A percentile compares a stretch with the other conserved stretches of the same genome.
These are phyloP conservation scores for Aptenodytes forsteri DNA, from an alignment of 2,113 vertebrate genomes.

Conservation along the genomic window DNA sequence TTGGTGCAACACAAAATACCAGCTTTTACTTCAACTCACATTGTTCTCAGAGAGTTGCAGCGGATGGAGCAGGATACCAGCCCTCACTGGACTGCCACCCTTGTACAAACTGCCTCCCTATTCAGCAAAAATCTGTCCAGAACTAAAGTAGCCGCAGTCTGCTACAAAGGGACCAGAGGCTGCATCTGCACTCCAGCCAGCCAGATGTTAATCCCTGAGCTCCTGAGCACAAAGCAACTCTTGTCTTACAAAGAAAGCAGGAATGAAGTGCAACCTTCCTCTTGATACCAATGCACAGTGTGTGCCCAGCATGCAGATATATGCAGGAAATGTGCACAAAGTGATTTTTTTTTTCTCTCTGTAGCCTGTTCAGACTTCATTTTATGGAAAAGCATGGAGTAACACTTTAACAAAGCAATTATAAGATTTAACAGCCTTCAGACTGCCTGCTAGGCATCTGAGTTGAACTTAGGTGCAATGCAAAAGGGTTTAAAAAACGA, in stretches of 20 bases:
- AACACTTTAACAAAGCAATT: neutral
- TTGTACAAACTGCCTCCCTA: neutral
- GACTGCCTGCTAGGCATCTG: neutral
- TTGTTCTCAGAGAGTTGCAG: neutral
- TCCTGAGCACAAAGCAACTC: neutral
- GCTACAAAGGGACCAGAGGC: neutral
- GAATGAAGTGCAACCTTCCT: neutral
- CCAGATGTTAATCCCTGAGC: neutral
- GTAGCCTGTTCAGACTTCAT: neutral
- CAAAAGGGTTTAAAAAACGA: neutral
- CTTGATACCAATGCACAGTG: neutral
- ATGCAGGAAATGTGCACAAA: neutral
- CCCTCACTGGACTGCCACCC: neutral
- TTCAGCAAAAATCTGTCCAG: neutral
- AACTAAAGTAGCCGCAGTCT: neutral
- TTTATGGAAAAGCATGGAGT: neutral
- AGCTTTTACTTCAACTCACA: neutral
- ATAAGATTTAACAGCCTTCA: neutral
- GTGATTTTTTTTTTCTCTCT: neutral
- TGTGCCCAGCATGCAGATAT: neutral
- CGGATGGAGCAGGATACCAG: neutral
- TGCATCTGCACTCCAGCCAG: neutral
- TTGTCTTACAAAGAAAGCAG: neutral
- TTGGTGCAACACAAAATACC: neutral
- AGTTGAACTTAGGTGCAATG: neutral